Conservation (phyloP, 2,888 invertebrate genomes). For the Taphrorychus bicolor region DNA sequence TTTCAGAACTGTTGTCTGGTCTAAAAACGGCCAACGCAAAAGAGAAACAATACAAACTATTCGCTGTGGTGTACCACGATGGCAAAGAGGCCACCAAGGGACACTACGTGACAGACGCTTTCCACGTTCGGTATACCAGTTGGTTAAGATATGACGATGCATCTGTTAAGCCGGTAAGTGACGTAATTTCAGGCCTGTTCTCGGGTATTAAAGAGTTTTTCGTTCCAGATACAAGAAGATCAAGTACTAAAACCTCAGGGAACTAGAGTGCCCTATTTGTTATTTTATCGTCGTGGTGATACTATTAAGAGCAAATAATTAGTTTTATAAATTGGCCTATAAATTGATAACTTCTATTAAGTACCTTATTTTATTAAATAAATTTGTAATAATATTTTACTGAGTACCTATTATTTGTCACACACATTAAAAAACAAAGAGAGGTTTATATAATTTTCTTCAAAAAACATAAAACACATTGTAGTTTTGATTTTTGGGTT, state of each 20-base stretch:
- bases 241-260: constrained; percentile 84
- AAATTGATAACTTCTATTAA: constrained; percentile 45
- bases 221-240: constrained; percentile 66
- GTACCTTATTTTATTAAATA: no score
- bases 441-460: no score
- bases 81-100: constrained; percentile 95
- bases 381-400: no score
- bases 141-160: constrained; percentile 96
- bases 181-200: no score
- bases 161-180: constrained; percentile 71
- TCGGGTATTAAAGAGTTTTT: no score
- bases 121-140: constrained; percentile 86
- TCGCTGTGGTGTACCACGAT: constrained; percentile 96
- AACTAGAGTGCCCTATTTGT: constrained; percentile 91
- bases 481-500: no score
- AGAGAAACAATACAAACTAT: constrained; percentile 88
- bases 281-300: constrained; percentile 91
- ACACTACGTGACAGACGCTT: constrained; percentile 94
- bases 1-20: constrained; percentile 83
- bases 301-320: constrained; percentile 54
- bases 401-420: no score
- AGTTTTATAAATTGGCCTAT: constrained; percentile 29
- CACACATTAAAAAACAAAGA: no score
- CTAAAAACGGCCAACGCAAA: constrained; percentile 77
- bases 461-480: no score